Conservation (phyloP, 2,113 vertebrate genomes). For the Trematomus loennbergii region DNA sequence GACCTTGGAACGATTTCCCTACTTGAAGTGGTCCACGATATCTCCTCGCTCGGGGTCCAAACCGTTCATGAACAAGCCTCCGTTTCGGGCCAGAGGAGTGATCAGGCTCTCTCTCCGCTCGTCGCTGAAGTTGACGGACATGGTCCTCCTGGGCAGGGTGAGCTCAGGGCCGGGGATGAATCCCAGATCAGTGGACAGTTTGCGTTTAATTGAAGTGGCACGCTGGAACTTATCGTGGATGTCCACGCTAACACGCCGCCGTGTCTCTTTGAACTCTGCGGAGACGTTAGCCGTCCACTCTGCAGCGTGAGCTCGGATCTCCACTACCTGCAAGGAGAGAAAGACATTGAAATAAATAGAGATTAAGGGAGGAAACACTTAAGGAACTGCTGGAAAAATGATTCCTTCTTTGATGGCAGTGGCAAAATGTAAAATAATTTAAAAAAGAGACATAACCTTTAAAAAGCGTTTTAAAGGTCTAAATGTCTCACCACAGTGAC, state of each 20-base stretch:
- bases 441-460: not conserved
- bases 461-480: too few species aligned
- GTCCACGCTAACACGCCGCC: constrained; percentile 95
- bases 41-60: constrained; percentile 88
- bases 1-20: constrained; percentile 1
- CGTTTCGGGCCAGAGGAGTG: constrained; percentile 80
- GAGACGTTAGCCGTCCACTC: constrained; percentile 99
- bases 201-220: constrained; percentile 95
- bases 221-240: constrained; percentile 97
- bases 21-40: constrained; percentile 92
- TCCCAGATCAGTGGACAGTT: constrained; percentile 92
- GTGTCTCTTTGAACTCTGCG: constrained; percentile 96
- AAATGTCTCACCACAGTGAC: too few species aligned
- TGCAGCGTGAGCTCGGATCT: constrained; percentile 95
- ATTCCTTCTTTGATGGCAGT: not conserved
- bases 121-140: constrained; percentile 87
- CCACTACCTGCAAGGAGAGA: constrained; percentile 87
- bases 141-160: constrained; percentile 88
- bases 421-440: not conserved
- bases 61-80: constrained; percentile 91
- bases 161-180: constrained; percentile 88
- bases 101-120: constrained; percentile 72
- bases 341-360: not conserved
- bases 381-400: not conserved
- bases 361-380: not conserved